Conservation (phyloP, 2,113 vertebrate species). For the Dinomys branickii region DNA sequence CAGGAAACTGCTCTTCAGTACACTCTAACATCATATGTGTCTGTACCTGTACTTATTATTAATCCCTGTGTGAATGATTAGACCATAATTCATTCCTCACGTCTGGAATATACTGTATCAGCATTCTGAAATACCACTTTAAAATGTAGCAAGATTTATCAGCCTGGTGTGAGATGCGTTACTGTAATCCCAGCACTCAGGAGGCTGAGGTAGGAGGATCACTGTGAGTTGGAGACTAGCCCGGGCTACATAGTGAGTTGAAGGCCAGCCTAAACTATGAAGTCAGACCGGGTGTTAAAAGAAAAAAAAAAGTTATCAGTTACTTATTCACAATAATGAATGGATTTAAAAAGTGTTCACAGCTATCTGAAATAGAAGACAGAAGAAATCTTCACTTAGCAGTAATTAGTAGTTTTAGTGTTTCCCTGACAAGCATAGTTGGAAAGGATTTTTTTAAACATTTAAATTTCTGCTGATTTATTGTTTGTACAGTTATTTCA, state of each 20-base stretch:
- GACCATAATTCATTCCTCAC: background rate
- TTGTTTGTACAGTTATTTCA: background rate
- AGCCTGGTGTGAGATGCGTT: background rate
- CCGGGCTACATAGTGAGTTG: background rate
- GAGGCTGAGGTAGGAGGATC: background rate
- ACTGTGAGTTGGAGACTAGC: background rate
- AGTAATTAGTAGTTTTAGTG: background rate
- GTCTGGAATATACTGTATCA: background rate
- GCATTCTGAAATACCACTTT: constrained; percentile 37
- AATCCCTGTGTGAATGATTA: background rate
- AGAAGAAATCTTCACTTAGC: background rate
- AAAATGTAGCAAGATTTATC: background rate
- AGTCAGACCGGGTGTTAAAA: background rate
- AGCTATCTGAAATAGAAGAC: background rate
- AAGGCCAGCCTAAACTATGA: background rate
- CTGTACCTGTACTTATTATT: background rate
- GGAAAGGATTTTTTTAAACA: background rate
- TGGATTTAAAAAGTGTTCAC: background rate
- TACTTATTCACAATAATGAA: background rate
- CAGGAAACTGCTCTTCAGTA: background rate
- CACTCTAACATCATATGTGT: background rate
- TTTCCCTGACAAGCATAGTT: background rate
- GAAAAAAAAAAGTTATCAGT: background rate
- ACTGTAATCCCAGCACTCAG: background rate
- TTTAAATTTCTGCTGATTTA: background rate